Evolutionary conservation across 1,140 invertebrate species (phyloP), one percentile per base, ranked within the genome.

Genomic region (Lasioglossum baleicum): DNA sequence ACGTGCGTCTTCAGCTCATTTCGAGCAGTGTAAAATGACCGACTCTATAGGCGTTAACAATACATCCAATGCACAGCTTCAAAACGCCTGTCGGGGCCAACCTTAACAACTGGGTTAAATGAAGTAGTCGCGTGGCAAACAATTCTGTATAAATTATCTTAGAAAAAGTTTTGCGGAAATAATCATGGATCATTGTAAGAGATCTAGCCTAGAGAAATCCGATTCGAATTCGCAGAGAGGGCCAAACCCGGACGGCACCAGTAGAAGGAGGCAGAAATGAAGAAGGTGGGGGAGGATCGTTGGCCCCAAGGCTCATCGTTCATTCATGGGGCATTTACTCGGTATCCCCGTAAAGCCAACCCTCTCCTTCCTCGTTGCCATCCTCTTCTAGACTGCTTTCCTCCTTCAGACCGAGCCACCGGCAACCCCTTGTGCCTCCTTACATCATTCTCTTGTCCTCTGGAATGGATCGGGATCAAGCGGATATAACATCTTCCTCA

Each of bases 261-360:
- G 70, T 63, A 78, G 80, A 31, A 42, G 56, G 15, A 70, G 69
- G 35, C 42, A 42, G 53, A 42, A 64, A 66, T n/a, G 75, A 68
- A 61, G 76, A 51, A 40, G 67, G 72, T 22, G 74, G 15, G 66
- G 69, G 44, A 51, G 77, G 82, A 81, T 73, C 77, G 81, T 88
- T 87, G 86, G 83, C 89, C 89, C 86, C 87, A 48, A 75, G 88
- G 87, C 91, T 93, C 92, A 92, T 93, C 92, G 90, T 91, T 93
- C 92, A 93, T 93, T 92, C 92, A 93, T 92, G 91, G 92, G 89
- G 91, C 92, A 93, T 93, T 93, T 92, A 91, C 92, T 91, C 89
- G 84, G 88, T 90, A 91, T 91, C 90, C 90, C 85, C 88, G 90
- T 91, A 92, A 92, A 92, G 90, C 91, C 89, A 82, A 82, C 70